Evolutionary conservation across 2,113 vertebrate genomes (phyloP), one percentile per base, ranked within the genome.

Genomic region (Dendropsophus ebraccatus): DNA sequence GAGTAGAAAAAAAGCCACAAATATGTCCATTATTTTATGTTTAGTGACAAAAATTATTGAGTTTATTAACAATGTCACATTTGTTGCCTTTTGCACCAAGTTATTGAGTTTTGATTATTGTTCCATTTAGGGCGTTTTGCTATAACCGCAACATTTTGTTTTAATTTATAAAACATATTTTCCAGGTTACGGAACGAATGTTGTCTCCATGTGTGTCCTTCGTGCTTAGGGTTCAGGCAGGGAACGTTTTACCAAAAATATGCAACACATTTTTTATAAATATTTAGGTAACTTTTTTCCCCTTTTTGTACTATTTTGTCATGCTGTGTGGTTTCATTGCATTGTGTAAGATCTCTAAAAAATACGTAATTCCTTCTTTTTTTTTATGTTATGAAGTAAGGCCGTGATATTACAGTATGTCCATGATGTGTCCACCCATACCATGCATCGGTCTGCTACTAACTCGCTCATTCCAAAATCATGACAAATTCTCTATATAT

Each of bases 131-230:
- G 23, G 19, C 23, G 21, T 60, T 80, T 80, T 41, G 52, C 50
- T 58, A n/a, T 6, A 37, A 58, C 76, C 76, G 4, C 52, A 56
- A 10, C 76, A 37, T 79, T 79, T 35, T 56, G 28, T 41, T 80
- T 80, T 58, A 19, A 80, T 80, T 80, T 60, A 80, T 41, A 17
- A 80, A 80, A 60, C 77, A 80, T 80, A 60, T 80, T 80, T 80
- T 80, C 52, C 77, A 80, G 54, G 77, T 52, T 58, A n/a, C 28
- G 8, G 74, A 19, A 50, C 32, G 52, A 49, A 19, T 28, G 49
- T 19, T 76, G 74, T 50, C 74, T 77, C 74, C 74, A 52, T 28
- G 47, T 52, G 49, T 77, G 47, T 76, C 45, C 25, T 28, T 17
- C 25, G 70, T 13, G 21, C 70, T 74, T 47, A 28, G 45, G 41